Conservation (phyloP, 2,113 vertebrate species). For the Carlito syrichta region DNA sequence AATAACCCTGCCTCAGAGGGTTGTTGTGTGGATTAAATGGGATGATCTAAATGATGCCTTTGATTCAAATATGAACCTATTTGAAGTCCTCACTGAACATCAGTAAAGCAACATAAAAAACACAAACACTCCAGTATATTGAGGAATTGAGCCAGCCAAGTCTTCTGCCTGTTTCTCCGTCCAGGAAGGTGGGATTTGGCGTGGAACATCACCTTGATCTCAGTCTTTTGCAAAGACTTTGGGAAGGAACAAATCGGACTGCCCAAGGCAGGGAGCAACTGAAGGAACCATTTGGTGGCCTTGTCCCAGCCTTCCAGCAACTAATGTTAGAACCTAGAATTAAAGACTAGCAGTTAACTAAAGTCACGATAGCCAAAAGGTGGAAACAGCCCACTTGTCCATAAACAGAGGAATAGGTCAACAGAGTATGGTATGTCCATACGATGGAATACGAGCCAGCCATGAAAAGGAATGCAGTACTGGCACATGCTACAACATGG, state of each 20-base stretch:
- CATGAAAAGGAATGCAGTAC: background rate
- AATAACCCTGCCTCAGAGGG: fast-evolving
- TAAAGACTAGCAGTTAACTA: background rate
- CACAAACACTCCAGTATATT: fast-evolving
- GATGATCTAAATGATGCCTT: background rate
- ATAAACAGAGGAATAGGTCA: background rate
- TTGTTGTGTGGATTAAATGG: background rate
- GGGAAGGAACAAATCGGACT: background rate
- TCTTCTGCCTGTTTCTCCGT: fast-evolving
- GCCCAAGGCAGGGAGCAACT: background rate
- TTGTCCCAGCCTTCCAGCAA: background rate
- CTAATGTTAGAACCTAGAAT: background rate
- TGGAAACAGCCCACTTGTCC: background rate
- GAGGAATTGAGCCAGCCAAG: background rate
- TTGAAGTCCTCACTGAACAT: background rate
- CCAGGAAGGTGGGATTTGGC: background rate
- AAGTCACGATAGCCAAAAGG: background rate
- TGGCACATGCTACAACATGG: background rate
- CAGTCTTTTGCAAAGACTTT: background rate
- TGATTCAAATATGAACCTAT: background rate
- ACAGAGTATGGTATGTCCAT: background rate
- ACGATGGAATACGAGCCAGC: fast-evolving
- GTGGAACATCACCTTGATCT: background rate
- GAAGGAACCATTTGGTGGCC: background rate
- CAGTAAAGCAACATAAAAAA: background rate